Evolutionary conservation across 2,113 vertebrate genomes (phyloP), one percentile per base, ranked within the genome.

Genomic region (Shinisaurus crocodilurus): DNA sequence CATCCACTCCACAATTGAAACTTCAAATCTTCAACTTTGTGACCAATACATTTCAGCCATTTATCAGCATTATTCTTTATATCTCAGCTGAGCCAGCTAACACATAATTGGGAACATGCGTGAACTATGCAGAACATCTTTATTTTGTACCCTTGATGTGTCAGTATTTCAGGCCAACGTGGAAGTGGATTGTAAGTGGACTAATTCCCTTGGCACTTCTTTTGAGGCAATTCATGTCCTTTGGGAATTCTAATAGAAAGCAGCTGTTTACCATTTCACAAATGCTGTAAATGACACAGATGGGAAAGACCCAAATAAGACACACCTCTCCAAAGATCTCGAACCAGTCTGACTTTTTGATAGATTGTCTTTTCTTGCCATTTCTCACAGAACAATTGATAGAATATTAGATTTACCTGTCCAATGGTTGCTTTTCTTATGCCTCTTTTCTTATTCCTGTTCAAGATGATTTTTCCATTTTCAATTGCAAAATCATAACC

Each of bases 401-500:
- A 3, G 63, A 82, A 65, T 18, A 57, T 32, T 7, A 57, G 20
- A 76, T 74, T 95, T 96, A 98, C 98, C 97, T 97, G 91, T 50
- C 88, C 93, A 82, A 95, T 95, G 90, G 96, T 94, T 93, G 87
- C 92, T 70, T 91, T 92, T 20, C 88, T 96, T 67, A 88, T 2
- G 1, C 77, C 93, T 90, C 92, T 93, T 15, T 95, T 98, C 77
- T 95, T 94, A 93, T 90, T 97, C 82, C 94, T 97, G 57, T 97
- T 96, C 91, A 98, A 92, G 50, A 98, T 93, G 76, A 98, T 96
- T 79, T 94, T 98, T 88, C 98, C 98, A 69, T 98, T 97, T 69
- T 95, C 96, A 93, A 98, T 93, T 32, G 86, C 95, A 74, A 99
- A 98, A 90, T 98, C 97, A 70, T 97, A 98, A 82, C 98, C 98